These are phyloP conservation scores for Ciconia boyciana DNA, from an alignment of 2,113 vertebrate species.

Conservation along the genomic window DNA sequence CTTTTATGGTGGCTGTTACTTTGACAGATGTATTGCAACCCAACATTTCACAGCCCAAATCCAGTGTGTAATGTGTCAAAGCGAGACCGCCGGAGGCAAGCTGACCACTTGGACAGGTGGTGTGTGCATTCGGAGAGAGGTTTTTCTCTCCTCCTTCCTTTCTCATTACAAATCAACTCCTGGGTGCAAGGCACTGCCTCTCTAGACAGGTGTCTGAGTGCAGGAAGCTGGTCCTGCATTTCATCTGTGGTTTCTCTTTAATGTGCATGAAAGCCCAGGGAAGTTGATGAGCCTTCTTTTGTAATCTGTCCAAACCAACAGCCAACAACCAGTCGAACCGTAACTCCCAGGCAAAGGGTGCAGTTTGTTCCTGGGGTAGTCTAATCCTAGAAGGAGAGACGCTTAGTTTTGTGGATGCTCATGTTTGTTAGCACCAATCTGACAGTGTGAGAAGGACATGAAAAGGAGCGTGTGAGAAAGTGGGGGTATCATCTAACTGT, in stretches of 20 bases:
- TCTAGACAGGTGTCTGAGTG: not conserved
- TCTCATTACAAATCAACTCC: not conserved
- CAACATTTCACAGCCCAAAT: not conserved
- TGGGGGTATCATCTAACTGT: not conserved
- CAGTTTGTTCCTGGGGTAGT: not conserved
- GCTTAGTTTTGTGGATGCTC: not conserved
- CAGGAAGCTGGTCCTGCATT: not conserved
- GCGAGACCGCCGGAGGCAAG: rapidly evolving
- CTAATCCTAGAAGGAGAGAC: not conserved
- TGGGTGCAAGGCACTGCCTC: not conserved
- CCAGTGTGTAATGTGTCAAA: not conserved
- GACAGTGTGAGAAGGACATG: not conserved
- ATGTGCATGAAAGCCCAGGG: not conserved
- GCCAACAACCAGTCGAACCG: not conserved
- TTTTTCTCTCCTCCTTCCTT: not conserved
- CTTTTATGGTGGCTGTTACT: not conserved
- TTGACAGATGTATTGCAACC: not conserved
- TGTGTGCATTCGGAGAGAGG: rapidly evolving
- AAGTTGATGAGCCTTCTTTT: not conserved
- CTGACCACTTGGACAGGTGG: not conserved
- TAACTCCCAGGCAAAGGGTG: not conserved
- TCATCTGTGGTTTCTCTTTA: not conserved
- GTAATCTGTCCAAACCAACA: not conserved
- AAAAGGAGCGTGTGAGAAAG: not conserved
- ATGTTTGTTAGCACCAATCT: not conserved